Conservation (phyloP, 92 coral and sea anemone species). For the Scolanthus callimorphus region DNA sequence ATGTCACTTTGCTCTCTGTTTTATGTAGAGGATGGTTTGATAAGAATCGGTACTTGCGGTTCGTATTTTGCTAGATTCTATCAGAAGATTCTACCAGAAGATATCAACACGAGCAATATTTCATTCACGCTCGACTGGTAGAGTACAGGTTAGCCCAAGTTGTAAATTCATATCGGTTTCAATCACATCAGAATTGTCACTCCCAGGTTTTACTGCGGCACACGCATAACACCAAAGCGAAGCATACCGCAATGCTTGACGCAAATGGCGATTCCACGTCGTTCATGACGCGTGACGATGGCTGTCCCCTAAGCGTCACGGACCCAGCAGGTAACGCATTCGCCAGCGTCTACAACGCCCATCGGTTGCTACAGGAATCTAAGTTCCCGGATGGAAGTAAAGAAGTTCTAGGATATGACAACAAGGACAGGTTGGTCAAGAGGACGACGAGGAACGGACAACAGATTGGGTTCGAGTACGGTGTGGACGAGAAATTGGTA, state of each 20-base stretch:
- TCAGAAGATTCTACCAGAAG: no score
- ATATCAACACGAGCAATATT: no score
- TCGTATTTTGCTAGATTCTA: no score
- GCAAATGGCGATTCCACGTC: slow-evolving; percentile 44
- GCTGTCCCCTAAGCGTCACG: slow-evolving; percentile 35
- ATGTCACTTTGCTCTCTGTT: no score
- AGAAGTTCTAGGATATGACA: slow-evolving; percentile 39
- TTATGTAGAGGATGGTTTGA: no score
- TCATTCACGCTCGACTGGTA: no score
- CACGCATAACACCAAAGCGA: slow-evolving; percentile 16
- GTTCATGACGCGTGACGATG: slow-evolving; percentile 27
- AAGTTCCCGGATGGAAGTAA: slow-evolving; percentile 53
- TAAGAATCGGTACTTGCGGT: no score
- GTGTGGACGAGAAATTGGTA: slow-evolving; percentile 42
- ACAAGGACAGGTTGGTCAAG: slow-evolving; percentile 13
- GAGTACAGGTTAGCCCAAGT: no score
- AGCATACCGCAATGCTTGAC: slow-evolving; percentile 30
- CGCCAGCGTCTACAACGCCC: slow-evolving; percentile 30
- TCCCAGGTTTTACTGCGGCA: slow-evolving; percentile 41
- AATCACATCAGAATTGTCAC: no score
- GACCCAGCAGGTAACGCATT: slow-evolving; percentile 54
- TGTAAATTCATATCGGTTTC: no score
- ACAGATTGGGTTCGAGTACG: slow-evolving; percentile 29
- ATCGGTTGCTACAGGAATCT: slow-evolving; percentile 13
- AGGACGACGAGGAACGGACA: slow-evolving; percentile 47